Evolutionary conservation across 1,140 invertebrate genomes (phyloP), one percentile per base, ranked within the genome.

Genomic region (Drosophila pachea): DNA sequence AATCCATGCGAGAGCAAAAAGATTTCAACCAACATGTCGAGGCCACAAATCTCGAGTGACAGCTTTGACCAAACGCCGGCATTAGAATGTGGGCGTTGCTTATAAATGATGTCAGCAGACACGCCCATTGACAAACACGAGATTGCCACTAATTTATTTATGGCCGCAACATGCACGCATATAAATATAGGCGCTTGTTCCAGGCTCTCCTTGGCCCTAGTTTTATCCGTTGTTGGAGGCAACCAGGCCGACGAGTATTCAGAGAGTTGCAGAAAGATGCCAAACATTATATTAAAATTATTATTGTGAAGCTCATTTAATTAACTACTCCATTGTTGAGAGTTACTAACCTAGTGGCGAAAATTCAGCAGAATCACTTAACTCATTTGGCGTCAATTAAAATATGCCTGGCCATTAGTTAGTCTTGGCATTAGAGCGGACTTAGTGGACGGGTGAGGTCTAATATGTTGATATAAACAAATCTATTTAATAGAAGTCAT

Each of bases 91-190:
- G 69, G 78, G 78, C 78, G 78, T 74, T 66, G 61, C 61, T 68
- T 72, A 72, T 76, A 79, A 84, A 84, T 71, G 76, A 78, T 74
- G 66, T 49, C 73, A 71, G 47, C 56, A 36, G 49, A 32, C 65
- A 72, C 81, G 76, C 82, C 81, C 64, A 66, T 66, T 70, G 72
- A 75, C 76, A 84, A 52, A 73, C 64, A 72, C 45, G 43, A 74
- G 73, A 74, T 81, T 63, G 70, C 60, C 52, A 22, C 82, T 86
- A 70, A 86, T 86, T 77, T 81, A 81, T 86, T 75, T 73, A 75
- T 75, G 63, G 54, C 42, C 74, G 58, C 66, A 62, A 61, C 62
- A 75, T 67, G 64, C 56, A 22, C 63, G 45, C 38, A 43, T 68
- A 73, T 73, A 73, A 47, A 60, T 42, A 43, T 38, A 22, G 42